A percentile compares a stretch with the other conserved stretches of the same genome.
Evolutionary conservation across 2,113 vertebrate species (phyloP).

Genomic region (Anolis carolinensis): DNA sequence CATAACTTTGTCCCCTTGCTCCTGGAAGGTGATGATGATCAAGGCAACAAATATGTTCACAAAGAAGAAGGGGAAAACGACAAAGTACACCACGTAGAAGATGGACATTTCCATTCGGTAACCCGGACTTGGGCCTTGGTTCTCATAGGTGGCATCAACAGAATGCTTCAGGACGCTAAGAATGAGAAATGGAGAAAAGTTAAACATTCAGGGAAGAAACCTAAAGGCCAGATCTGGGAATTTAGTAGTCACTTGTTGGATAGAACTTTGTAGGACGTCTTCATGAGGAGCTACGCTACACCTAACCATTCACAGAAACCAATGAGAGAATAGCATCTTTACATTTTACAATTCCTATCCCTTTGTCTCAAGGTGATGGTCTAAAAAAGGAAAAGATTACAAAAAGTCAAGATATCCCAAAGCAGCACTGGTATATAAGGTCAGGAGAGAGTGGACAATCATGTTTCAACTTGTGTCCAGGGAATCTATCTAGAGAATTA

Average conservation of each 20-base stretch:
- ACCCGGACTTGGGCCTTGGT: conserved; percentile 92
- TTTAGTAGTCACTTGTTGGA: too few relatives aligned
- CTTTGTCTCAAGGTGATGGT: neutral
- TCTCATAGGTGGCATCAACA: conserved; percentile 94
- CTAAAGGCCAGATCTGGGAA: neutral
- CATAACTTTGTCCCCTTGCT: conserved; percentile 97
- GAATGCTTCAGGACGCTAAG: conserved; percentile 95
- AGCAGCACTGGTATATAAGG: neutral
- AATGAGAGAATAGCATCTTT: neutral
- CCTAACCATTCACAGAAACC: neutral
- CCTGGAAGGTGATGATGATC: conserved; percentile 99
- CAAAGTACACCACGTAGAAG: conserved; percentile 98
- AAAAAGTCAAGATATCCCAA: neutral
- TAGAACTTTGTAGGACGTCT: too few relatives aligned
- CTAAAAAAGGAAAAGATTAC: neutral
- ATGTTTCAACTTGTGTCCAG: neutral
- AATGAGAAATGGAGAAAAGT: conserved; percentile 31
- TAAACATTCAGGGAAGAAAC: neutral
- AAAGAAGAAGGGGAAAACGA: conserved; percentile 98
- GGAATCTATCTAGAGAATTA: neutral
- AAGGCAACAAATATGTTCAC: conserved; percentile 98
- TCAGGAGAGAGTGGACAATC: neutral
- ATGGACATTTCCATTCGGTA: conserved; percentile 97
- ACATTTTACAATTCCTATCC: neutral
- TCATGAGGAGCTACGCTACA: too few relatives aligned